Conservation (phyloP, 1,140 invertebrate genomes). For the Leptestheria dahalacensis region DNA sequence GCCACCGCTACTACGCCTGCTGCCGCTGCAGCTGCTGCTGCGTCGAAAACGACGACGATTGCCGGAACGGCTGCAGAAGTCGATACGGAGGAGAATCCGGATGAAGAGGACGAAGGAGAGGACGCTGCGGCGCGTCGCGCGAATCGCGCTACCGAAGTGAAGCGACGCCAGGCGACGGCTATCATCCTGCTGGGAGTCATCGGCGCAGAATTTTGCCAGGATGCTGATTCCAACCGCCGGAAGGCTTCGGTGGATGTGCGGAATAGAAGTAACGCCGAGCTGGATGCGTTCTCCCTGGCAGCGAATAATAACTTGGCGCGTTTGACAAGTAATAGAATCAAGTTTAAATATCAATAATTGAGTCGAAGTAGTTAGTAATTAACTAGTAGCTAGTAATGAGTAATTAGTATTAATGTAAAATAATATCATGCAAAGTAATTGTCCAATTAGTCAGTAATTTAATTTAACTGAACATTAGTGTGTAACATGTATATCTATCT, state of each 20-base stretch:
- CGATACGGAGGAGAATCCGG: constrained; percentile 53
- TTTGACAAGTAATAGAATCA: constrained; percentile 50
- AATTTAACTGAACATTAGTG: not conserved
- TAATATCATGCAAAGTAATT: no score
- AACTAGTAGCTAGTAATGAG: no score
- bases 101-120: constrained; percentile 46
- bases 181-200: constrained; percentile 93
- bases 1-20: not conserved
- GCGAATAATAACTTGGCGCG: constrained; percentile 76
- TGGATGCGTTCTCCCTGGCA: constrained; percentile 78
- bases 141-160: constrained; percentile 68
- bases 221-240: constrained; percentile 42
- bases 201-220: constrained; percentile 93
- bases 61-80: constrained; percentile 19
- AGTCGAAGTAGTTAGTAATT: not conserved
- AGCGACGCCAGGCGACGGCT: constrained; percentile 89
- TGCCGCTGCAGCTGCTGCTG: not conserved
- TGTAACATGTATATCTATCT: not conserved
- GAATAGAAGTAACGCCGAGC: constrained; percentile 44
- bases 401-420: no score
- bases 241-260: constrained; percentile 34
- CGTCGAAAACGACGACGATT: not conserved
- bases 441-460: not conserved
- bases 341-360: not conserved
- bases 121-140: constrained; percentile 50